phyloP scores from a whole-genome alignment of 1,140 invertebrate genomes.

The Littorina saxatilis region DNA sequence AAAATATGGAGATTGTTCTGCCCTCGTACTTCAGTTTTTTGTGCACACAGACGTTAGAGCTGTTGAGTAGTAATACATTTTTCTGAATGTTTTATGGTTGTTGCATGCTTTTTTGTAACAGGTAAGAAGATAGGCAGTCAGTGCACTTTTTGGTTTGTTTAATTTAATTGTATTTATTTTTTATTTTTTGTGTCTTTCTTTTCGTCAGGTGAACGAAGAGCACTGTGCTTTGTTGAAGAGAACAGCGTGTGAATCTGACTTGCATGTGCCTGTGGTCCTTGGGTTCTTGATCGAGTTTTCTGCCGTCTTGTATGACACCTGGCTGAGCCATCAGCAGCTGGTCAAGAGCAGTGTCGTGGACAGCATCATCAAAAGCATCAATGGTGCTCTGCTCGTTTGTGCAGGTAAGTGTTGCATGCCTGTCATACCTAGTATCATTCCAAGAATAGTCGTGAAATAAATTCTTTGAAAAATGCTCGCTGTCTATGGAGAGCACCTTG shows the following conservation, averaged over 20 bases:
- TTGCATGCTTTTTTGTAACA: neutral
- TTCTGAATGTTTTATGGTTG: neutral
- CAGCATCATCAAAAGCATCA: constrained; percentile 33
- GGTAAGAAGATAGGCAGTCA: neutral
- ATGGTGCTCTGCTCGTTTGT: constrained; percentile 44
- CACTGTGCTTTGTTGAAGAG: constrained; percentile 32
- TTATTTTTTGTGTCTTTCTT: constrained; percentile 20
- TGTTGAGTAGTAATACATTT: no score
- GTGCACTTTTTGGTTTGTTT: neutral
- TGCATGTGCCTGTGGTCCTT: constrained; percentile 37
- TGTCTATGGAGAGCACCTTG: no score
- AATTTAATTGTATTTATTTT: neutral
- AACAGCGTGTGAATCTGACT: constrained; percentile 43
- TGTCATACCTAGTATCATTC: no score
- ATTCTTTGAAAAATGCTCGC: no score
- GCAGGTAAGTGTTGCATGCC: constrained; percentile 45
- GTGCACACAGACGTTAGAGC: no score
- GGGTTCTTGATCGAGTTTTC: constrained; percentile 51
- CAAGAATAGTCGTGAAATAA: no score
- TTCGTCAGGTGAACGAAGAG: constrained; percentile 32
- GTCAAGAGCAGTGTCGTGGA: constrained; percentile 39
- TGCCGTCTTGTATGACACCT: constrained; percentile 43
- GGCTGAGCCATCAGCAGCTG: constrained; percentile 36
- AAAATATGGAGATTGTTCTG: no score
- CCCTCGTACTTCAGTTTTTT: no score